Base-by-base conservation (phyloP, 2,113 vertebrate species). In the Balaeniceps rex region DNA sequence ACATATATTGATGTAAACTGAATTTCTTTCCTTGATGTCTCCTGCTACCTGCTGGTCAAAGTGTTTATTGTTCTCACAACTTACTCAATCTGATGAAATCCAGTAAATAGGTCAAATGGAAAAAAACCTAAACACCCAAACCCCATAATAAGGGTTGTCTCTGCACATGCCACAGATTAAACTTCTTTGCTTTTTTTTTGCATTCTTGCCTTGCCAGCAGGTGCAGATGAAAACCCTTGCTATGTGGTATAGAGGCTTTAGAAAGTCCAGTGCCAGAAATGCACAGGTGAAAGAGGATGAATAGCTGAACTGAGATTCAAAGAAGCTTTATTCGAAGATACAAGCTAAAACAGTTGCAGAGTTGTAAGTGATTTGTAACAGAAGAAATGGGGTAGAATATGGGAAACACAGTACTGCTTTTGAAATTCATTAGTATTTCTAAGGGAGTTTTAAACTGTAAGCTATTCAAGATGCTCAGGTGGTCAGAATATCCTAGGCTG, bases 41-140 rank as follows among this genome's bases (percentile, higher is more conserved):
- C 63, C 86, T 93, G 94, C 91, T 77, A 25, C 76, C 93, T 97
- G 58, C 91, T 95, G 96, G 93, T n/a, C 40, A 54, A 83, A 90
- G 15, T 46, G 58, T 63, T 94, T 16, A 70, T 61, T 83, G 46
- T 34, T 72, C 76, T 81, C 18, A 47, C 10, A 49, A 31, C 7
- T 25, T 7, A 46, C 83, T 40, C 1, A 0, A 16, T 14, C 51
- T 51, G 10, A 34, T 31, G 33, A 83, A 55, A 80, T 25, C 4
- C 36, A 52, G 36, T 34, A 77, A 83, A 34, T 18, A 42, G 34
- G 21, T 71, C 47, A 93, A 79, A 87, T 4, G 36, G 25, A 14
- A 47, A 2, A 58, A 47, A 64, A 12, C 2, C 3, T 12, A 23
- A 34, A 9, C 31, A 38, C 13, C 12, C 26, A 46, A 63, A 33